These are phyloP conservation scores for Branchellion lobata DNA, from an alignment of 2,888 invertebrate genomes.

Conservation along the genomic window DNA sequence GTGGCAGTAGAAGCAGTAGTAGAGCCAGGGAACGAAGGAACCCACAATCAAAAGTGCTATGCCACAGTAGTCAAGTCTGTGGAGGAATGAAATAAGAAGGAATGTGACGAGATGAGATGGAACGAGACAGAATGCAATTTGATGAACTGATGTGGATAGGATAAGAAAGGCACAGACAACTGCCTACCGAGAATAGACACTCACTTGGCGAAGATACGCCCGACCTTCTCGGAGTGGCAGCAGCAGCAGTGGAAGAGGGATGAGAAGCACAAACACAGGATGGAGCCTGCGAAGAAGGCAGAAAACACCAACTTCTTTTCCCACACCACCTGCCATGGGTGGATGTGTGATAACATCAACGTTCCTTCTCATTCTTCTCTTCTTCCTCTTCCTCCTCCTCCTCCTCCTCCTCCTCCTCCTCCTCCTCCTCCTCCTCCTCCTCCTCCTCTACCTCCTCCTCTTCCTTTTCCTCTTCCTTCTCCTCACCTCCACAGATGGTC, in stretches of 20 bases:
- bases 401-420: too few species aligned
- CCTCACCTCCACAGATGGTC: conserved; percentile 77
- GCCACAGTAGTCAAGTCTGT: conserved; percentile 92
- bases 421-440: too few species aligned
- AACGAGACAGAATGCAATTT: neutral
- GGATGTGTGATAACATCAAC: too few species aligned
- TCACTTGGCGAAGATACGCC: conserved; percentile 92
- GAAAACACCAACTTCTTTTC: conserved; percentile 78
- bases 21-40: conserved; percentile 98
- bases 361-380: too few species aligned
- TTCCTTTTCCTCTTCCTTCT: neutral
- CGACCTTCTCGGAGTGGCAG: conserved; percentile 95
- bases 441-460: too few species aligned
- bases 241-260: conserved; percentile 96
- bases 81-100: too few species aligned
- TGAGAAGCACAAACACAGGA: conserved; percentile 91
- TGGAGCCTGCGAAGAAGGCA: conserved; percentile 92
- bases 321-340: conserved; percentile 65
- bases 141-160: too few species aligned
- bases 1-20: conserved; percentile 98
- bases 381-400: too few species aligned
- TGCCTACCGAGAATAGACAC: conserved; percentile 54
- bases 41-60: conserved; percentile 97
- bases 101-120: neutral
- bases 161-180: too few species aligned